Base-by-base conservation (phyloP, 1,140 invertebrate genomes). In the Leptinotarsa lineolata region DNA sequence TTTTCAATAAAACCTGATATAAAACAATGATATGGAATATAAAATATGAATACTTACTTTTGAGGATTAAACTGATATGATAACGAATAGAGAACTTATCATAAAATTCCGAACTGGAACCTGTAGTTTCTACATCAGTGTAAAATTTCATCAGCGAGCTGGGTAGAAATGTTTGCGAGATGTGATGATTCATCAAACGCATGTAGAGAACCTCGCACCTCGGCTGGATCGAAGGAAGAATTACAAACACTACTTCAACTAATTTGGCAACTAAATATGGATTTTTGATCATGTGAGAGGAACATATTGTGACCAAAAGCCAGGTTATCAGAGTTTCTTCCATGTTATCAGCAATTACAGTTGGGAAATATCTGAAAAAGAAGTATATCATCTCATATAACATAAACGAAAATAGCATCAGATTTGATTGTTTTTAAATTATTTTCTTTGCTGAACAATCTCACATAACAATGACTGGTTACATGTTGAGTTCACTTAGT, bases 61-160 rank as follows among this genome's bases (percentile, higher is more conserved):
- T 97, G 64, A 99, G 90, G 80, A 99, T 97, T 80, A 98, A 91
- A 85, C 96, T 98, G 81, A 99, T 98, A 82, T 98, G 95, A 87
- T 98, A 98, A 75, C 96, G 91, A 81, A 99, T 99, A 13, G 96
- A 96, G 84, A 99, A 99, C 87, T 99, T 99, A 86, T 99, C 97
- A 83, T 99, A 99, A 86, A 99, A 99, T 85, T 99, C 97, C 58
- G 94, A 97, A 84, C 93, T 96, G 67, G 97, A 95, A 21, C 97
- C 97, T 13, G 97, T 99, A 3, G 95, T 95, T 86, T 99, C 98
- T 48, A 99, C 96, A 82, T 99, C 97, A 79, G 96, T 96, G 85
- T 99, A 99, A 86, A 99, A 99, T 85, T 96, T 97, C 95, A 99
- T 98, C 0, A 99, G 87, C 18, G 93, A 91, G 68, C 95, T 92